Evolutionary conservation across 2,797 vertebrate species (phyloP), one percentile per base, ranked within the genome.

Genomic region (Phrynocephalus guinanensis): DNA sequence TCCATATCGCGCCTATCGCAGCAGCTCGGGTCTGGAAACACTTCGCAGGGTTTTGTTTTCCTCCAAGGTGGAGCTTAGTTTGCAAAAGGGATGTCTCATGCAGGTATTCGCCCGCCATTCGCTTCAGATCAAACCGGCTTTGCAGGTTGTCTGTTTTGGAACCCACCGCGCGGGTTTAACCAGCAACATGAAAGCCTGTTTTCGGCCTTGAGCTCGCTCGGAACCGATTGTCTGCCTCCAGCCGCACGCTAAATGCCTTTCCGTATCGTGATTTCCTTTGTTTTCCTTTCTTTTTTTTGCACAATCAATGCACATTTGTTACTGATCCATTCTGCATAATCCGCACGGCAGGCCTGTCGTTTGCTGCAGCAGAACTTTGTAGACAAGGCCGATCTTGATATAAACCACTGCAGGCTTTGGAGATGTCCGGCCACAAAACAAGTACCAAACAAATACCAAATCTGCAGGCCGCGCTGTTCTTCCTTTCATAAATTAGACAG

Each of bases 241-340:
- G 71, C 52, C 82, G 75, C 67, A 1, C 73, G n/a, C 8, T 66
- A 63, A 44, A 73, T n/a, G 52, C 70, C 71, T 66, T 84, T 76
- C 83, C 16, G 50, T 44, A 2, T 44, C 38, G 38, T 44, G 38
- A 44, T 44, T 44, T 44, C 38, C 38, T 44, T 44, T 70, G 44
- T n/a, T 52, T 52, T 52, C 52, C 20, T 82, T n/a, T 50, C 7
- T 33, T 82, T 85, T 70, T 33, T 52, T 79, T 71, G 67, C 85
- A 79, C 85, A 44, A 72, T 52, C 70, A 79, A 79, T 79, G 85
- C 48, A 71, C 76, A 79, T 28, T 79, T 86, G 77, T 79, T 52
- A 56, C 66, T 52, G 66, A 86, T 86, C 50, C 56, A 20, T 79
- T 86, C 44, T 71, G 67, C 48, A 33, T 67, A 38, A 18, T 71